Evolutionary conservation across 2,888 invertebrate genomes (phyloP), one percentile per base, ranked within the genome.

Genomic region (Lamproptera curius): DNA sequence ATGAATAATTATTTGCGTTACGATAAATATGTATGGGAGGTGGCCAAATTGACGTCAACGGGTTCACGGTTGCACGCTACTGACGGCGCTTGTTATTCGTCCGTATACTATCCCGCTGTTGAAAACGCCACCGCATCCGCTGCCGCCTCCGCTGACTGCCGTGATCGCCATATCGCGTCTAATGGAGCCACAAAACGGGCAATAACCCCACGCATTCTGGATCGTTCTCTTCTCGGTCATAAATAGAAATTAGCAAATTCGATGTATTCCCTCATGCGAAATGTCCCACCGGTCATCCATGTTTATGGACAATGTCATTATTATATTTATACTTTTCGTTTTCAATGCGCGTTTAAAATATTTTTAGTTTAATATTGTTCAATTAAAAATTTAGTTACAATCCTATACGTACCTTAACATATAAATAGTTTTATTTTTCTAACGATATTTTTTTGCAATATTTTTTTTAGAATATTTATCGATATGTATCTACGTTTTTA

Each of bases 21-120:
- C 49, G 35, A 59, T 61, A 58, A 60, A 63, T 66, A 63, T 64
- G 53, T 61, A 66, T 62, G 61, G 35, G 40, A 43, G 46, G 50
- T 57, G 45, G 42, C 47, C 59, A 43, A n/a, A 61, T 62, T 66
- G 65, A 66, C 65, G 65, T 66, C 65, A 64, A 58, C 51, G 61
- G 54, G 55, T 59, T 55, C 34, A 42, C 20, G 26, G 51, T 10
- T 50, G 50, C 50, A 52, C 51, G 52, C 10, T 37, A 35, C 10
- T 42, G 23, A 34, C 28, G 28, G 34, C 26, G 36, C 31, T 40
- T 16, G 43, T 40, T 33, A 10, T 42, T 17, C 36, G 35, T 13
- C 5, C 10, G 34, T 15, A 13, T 31, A 17, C 33, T 17, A 9
- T 31, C 11, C 41, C 31, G 35, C 36, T 41, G 15, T 6, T 5